Percentiles rank a stretch among this genome's conserved stretches.
phyloP scores from a whole-genome alignment of 2,888 invertebrate genomes.

The Drosophila robusta region DNA sequence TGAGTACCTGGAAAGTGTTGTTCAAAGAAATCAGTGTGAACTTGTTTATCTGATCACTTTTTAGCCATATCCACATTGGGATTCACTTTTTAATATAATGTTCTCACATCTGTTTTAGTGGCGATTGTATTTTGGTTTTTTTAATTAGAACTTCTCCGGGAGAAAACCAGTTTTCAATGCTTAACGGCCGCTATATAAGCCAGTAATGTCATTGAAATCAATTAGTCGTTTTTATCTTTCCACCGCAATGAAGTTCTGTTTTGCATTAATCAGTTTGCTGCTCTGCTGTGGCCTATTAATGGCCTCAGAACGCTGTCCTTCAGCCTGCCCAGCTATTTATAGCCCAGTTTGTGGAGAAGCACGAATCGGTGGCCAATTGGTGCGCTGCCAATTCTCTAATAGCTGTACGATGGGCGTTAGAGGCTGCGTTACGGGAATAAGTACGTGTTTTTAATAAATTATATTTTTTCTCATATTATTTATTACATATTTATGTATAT shows the following conservation, averaged over 20 bases:
- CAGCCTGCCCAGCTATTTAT: constrained; percentile 8
- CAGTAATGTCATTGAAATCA: background rate
- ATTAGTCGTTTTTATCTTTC: constrained; percentile 8
- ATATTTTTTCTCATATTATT: background rate
- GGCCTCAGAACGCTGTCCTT: constrained; percentile 12
- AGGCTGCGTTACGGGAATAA: constrained; percentile 17
- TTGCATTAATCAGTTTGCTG: constrained; percentile 28
- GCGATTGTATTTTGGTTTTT: background rate
- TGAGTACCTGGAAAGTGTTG: constrained; percentile 3
- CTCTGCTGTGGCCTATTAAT: constrained; percentile 18
- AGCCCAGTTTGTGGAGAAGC: constrained; percentile 35
- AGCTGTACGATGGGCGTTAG: constrained; percentile 14
- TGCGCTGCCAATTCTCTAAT: constrained; percentile 36
- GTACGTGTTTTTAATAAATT: constrained; percentile 15
- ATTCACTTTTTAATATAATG: background rate
- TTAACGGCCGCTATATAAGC: constrained; percentile 21
- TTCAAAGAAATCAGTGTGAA: constrained; percentile 10
- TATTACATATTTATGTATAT: background rate
- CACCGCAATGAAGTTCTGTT: constrained; percentile 22
- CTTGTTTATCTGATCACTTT: background rate
- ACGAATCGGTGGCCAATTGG: constrained; percentile 2
- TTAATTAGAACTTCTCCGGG: constrained; percentile 2
- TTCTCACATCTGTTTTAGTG: background rate
- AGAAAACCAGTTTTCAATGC: constrained; percentile 14
- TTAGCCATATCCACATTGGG: background rate